A percentile compares a stretch with the other conserved stretches of the same genome.
Conservation (phyloP, 2,113 vertebrate species). For the Nothobranchius kuhntae region DNA sequence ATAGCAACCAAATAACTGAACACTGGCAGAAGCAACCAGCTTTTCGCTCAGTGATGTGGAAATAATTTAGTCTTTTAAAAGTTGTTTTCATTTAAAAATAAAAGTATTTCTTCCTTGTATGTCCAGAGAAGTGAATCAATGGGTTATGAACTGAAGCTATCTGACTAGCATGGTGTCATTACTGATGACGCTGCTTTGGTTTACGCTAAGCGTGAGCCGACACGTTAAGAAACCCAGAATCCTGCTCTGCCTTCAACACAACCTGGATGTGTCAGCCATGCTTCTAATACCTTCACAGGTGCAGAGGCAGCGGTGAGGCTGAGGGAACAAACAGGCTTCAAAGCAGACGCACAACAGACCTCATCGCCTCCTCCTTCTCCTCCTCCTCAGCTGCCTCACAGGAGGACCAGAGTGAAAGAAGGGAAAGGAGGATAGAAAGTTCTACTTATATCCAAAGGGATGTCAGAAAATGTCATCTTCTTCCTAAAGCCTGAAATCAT, state of each 20-base stretch:
- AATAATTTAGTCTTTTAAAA: no score
- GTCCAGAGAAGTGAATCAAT: no score
- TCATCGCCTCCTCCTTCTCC: constrained; percentile 3
- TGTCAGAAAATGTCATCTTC: constrained; percentile 24
- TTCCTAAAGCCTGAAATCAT: constrained; percentile 14
- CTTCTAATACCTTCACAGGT: constrained; percentile 17
- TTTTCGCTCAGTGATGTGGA: no score
- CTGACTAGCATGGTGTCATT: no score
- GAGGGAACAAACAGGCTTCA: constrained; percentile 19
- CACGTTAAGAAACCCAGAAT: constrained; percentile 21
- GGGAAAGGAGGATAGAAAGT: not conserved
- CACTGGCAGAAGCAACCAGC: no score
- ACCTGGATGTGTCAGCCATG: constrained; percentile 19
- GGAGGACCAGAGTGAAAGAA: constrained; percentile 1
- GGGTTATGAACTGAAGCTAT: no score
- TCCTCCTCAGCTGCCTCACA: constrained; percentile 3
- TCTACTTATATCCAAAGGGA: not conserved
- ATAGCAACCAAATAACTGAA: not conserved
- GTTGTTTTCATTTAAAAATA: no score
- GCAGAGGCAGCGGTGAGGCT: constrained; percentile 9
- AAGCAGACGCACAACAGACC: constrained; percentile 7
- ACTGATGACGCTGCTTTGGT: not conserved
- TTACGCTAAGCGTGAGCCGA: constrained; percentile 42
- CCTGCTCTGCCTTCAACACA: constrained; percentile 19
- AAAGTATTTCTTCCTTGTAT: no score